These are phyloP conservation scores for Vanacampus margaritifer DNA, from an alignment of 2,113 vertebrate genomes.

Conservation along the genomic window DNA sequence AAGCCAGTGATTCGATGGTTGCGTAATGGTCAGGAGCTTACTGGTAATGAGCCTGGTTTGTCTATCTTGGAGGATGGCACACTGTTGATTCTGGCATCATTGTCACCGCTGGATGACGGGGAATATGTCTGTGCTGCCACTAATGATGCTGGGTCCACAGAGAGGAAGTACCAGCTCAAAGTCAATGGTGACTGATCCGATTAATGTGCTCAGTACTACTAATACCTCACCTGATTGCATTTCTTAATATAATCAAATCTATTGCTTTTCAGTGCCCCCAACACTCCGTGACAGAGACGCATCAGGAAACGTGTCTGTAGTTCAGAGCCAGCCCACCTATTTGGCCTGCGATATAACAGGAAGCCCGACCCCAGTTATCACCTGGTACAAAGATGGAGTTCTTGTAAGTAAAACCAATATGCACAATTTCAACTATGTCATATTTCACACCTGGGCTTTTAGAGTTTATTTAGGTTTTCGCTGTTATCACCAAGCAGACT, in stretches of 20 bases:
- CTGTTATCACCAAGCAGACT: background rate
- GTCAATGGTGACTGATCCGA: constrained; percentile 80
- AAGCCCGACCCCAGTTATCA: constrained; percentile 82
- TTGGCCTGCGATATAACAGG: constrained; percentile 88
- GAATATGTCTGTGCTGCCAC: constrained; percentile 87
- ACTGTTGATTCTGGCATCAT: constrained; percentile 80
- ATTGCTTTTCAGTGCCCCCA: constrained; percentile 80
- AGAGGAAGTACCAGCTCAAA: constrained; percentile 90
- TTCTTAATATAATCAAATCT: background rate
- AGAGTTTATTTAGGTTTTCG: background rate
- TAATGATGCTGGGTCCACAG: constrained; percentile 89
- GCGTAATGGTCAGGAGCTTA: constrained; percentile 83
- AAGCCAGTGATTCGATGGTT: constrained; percentile 90
- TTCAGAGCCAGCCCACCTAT: constrained; percentile 77
- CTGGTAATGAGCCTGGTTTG: constrained; percentile 82
- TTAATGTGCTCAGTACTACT: background rate
- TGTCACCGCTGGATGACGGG: constrained; percentile 81
- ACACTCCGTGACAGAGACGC: constrained; percentile 78
- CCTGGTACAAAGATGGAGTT: constrained; percentile 85
- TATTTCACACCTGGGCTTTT: background rate
- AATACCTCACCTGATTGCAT: background rate
- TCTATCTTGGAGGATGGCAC: constrained; percentile 83
- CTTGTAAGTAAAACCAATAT: constrained; percentile 71
- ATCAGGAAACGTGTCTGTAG: constrained; percentile 79
- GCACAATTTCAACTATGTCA: background rate